Evolutionary conservation across 2,888 invertebrate species (phyloP), one percentile per base, ranked within the genome.

Genomic region (Mesodorylaimus sp.): DNA sequence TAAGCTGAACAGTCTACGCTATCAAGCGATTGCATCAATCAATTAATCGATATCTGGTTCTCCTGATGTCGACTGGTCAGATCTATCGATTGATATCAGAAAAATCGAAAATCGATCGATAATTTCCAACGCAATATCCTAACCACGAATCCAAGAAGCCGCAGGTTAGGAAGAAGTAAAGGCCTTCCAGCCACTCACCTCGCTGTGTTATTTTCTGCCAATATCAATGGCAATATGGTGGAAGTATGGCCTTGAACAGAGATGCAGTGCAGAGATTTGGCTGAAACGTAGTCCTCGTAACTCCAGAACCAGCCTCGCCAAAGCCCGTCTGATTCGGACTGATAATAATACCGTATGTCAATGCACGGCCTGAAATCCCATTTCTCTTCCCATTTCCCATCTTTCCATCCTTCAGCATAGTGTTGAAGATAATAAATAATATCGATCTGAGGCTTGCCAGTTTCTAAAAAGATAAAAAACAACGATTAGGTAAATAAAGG

Each of bases 331-430:
- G 58, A 59, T n/a, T 47, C 45, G 19, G 61, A 55, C 3, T 19
- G 10, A 50, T 59, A 58, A 52, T 64, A 66, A 5, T 56, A 55
- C 25, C 61, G 58, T 59, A 62, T 36, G 58, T 70, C 63, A 51
- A 61, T 56, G 48, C 81, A 78, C 3, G 74, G 64, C 49, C 71
- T 64, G 38, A 78, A 61, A 59, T 81, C 76, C 74, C 80, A 83
- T 68, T 83, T 87, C 49, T 89, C 84, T 56, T 77, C 75, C 73
- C 87, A 93, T 48, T 77, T 74, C 0, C 80, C 82, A 57, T 77
- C 76, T 60, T 78, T 77, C 70, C 88, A 87, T 63, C 87, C 83
- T 61, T 86, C 79, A 55, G 80, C 77, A 62, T 78, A 93, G 64
- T 86, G 80, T 70, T 85, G 80, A 28, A 95, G 73, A 19, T 85